Evolutionary conservation across 2,113 vertebrate genomes (phyloP), one percentile per base, ranked within the genome.

Genomic region (Trachemys scripta): DNA sequence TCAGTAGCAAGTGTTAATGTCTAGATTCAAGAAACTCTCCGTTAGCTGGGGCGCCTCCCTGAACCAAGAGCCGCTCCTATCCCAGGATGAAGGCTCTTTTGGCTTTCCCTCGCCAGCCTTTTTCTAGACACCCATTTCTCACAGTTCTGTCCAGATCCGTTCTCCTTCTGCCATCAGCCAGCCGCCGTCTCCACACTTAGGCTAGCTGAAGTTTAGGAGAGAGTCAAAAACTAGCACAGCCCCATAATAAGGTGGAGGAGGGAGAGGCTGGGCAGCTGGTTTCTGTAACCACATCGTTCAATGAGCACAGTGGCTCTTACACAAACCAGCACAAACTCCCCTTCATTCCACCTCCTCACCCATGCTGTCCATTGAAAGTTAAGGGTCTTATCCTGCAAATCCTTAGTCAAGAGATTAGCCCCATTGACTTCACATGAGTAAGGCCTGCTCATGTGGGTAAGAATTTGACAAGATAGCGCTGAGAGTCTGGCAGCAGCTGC

Each of bases 401-500:
- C 19, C 69, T 76, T 76, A 76, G n/a, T 76, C 72, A 42, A 42
- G n/a, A 42, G 72, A 24, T 76, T 3, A n/a, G 3, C n/a, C 38
- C 29, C 45, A 78, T 10, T 59, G 5, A 29, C 8, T 16, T 12
- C 38, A 42, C 45, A 35, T 14, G 24, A 8, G 11, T 10, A 17
- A 4, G 17, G 14, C 2, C n/a, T 1, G 5, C 2, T 5, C 13
- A 3, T 1, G 1, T 0, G 1, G 3, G 72, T 45, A 12, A 35
- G 9, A 9, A 1, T 7, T 1, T 25, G 3, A 24, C 2, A 31
- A 84, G 5, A 76, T 92, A 69, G 35, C 25, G 91, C 49, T 53
- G 0, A 2, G 5, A 2, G 5, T 29, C 53, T 89, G 86, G 45
- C 51, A 3, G 65, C 1, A 2, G 4, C 50, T 88, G 75, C 82